Base-by-base conservation (phyloP, 2,797 vertebrate genomes). In the Benthosema pterotum region DNA sequence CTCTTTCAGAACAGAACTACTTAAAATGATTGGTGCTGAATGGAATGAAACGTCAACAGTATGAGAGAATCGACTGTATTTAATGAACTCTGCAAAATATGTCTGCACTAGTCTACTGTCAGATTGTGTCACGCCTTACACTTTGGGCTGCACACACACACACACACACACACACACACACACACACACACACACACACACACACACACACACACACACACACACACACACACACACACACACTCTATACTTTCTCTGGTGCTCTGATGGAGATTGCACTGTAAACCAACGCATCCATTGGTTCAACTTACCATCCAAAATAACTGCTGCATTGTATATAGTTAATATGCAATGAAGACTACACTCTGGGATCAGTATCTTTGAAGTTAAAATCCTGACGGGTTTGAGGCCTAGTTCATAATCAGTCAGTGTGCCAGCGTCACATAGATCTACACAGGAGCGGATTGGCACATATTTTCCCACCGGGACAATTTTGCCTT, bases 201-300 rank as follows among this genome's bases (percentile, higher is more conserved):
- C 12, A 63, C 79, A 83, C 65, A 86, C 78, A 86, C 76, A 57
- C 38, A 55, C 18, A 52, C 8, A 22, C 18, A 19, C 18, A 19
- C 18, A 52, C 12, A 63, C 79, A 83, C 64, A 86, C 78, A 86
- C 76, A 56, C 38, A 42, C 18, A 52, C 8, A 22, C 18, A 19
- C 12, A 19, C 74, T 85, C 82, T 87, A 85, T 83, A 83, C 78
- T 81, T 80, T 82, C 78, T 88, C 79, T 67, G 86, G 89, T 88
- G 86, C 87, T 89, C 84, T 76, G 74, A 71, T 75, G 78, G 85
- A 81, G 75, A 86, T 84, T 83, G 88, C 78, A 60, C 77, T 87
- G 87, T 82, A 75, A 83, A 83, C 69, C 32, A 78, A 82, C 75
- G 80, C 70, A 78, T 83, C 69, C 66, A 79, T 77, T 12, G 72